Conservation (phyloP, 2,888 invertebrate species). For the Chrysodeixis includens region DNA sequence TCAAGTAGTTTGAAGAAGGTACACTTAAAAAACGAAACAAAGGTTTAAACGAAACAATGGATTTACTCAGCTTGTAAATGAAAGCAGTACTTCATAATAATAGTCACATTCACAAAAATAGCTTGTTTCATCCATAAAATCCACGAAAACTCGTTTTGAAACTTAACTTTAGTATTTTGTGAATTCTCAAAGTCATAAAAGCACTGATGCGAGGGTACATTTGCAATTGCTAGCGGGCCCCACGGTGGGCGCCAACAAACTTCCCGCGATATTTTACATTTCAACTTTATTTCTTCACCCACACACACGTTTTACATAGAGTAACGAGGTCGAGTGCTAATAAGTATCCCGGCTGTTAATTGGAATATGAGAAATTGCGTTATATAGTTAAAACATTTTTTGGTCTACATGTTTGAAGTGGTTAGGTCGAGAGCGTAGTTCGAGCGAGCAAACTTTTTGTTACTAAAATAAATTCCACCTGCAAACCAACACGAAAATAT, state of each 20-base stretch:
- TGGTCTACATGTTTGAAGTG: constrained; percentile 35
- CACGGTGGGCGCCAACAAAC: constrained; percentile 74
- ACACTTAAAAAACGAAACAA: no score
- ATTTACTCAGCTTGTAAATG: no score
- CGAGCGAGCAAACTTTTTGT: constrained; percentile 9
- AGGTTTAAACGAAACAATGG: no score
- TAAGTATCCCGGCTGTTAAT: constrained; percentile 55
- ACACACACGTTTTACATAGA: constrained; percentile 43
- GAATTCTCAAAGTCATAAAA: constrained; percentile 71
- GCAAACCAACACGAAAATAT: neutral
- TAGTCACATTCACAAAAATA: constrained; percentile 23
- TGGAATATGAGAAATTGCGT: constrained; percentile 48
- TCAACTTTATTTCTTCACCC: constrained; percentile 57
- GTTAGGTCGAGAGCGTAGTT: constrained; percentile 19
- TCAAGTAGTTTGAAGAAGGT: neutral
- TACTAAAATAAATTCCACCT: constrained; percentile 16
- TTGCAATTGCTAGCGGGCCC: constrained; percentile 67
- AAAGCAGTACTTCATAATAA: no score
- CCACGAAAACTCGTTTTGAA: constrained; percentile 58
- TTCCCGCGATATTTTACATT: constrained; percentile 58
- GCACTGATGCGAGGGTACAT: constrained; percentile 72
- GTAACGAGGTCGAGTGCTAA: constrained; percentile 57
- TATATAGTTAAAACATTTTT: constrained; percentile 39
- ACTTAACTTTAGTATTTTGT: constrained; percentile 67
- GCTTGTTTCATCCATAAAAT: constrained; percentile 45